Evolutionary conservation across 2,888 invertebrate species (phyloP).

Genomic region (Nomada flava): DNA sequence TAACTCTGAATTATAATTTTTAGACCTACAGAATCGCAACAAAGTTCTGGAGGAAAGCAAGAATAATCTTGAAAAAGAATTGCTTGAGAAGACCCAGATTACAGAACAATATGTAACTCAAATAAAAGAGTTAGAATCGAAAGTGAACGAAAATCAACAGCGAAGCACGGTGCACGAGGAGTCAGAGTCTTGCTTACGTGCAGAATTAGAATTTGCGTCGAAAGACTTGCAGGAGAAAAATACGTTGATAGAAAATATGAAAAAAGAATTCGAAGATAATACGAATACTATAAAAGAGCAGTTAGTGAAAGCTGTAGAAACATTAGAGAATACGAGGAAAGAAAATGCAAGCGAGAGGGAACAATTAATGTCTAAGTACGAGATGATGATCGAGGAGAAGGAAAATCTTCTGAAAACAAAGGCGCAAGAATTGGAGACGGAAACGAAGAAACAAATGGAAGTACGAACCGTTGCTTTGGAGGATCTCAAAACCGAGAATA

Average conservation of each 20-base stretch:
- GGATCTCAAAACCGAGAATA: constrained; percentile 71
- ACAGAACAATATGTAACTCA: constrained; percentile 81
- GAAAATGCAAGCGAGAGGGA: constrained; percentile 83
- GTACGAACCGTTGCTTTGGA: constrained; percentile 69
- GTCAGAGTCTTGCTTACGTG: constrained; percentile 76
- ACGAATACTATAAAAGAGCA: constrained; percentile 75
- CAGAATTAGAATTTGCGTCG: constrained; percentile 81
- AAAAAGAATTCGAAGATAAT: constrained; percentile 77
- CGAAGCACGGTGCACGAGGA: constrained; percentile 72
- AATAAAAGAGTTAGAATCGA: constrained; percentile 74
- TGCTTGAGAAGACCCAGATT: constrained; percentile 75
- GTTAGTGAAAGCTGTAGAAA: constrained; percentile 75
- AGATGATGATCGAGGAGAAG: constrained; percentile 85
- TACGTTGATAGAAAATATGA: constrained; percentile 80
- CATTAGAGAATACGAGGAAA: constrained; percentile 83
- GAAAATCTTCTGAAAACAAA: constrained; percentile 83
- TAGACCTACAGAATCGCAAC: constrained; percentile 76
- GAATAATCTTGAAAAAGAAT: constrained; percentile 79
- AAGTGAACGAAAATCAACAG: constrained; percentile 75
- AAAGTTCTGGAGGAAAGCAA: constrained; percentile 81
- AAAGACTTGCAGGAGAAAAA: constrained; percentile 80
- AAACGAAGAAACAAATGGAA: constrained; percentile 67
- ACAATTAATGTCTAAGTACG: constrained; percentile 85
- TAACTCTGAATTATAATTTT: constrained; percentile 19
- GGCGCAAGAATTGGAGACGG: constrained; percentile 67